Conservation (phyloP, 2,888 invertebrate species). For the Cheilosia vernalis region DNA sequence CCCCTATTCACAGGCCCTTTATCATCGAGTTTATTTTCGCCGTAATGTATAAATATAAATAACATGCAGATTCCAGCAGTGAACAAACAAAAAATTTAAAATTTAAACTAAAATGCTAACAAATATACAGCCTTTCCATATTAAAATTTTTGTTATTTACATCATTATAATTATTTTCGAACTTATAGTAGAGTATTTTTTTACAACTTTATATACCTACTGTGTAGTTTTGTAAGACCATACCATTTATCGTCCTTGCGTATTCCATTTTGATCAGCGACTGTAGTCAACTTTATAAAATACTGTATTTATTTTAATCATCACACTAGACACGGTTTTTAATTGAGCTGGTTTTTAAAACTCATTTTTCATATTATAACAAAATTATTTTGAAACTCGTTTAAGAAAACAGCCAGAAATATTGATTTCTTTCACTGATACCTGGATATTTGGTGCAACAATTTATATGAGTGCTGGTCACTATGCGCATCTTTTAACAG, state of each 20-base stretch:
- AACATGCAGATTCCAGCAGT: no score
- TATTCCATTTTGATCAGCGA: conserved; percentile 67
- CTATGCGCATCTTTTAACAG: conserved; percentile 24
- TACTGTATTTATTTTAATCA: no score
- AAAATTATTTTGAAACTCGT: neutral
- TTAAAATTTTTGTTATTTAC: neutral
- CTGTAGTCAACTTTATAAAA: neutral
- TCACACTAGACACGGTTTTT: neutral
- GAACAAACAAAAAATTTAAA: no score
- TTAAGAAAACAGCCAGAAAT: neutral
- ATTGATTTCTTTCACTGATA: conserved; percentile 46
- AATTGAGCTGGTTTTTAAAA: neutral
- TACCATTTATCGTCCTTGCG: conserved; percentile 71
- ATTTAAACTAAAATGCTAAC: no score
- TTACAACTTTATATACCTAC: neutral
- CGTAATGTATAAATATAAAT: no score
- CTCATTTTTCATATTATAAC: no score
- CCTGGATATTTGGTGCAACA: conserved; percentile 62
- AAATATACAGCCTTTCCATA: no score
- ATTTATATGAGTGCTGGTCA: conserved; percentile 40
- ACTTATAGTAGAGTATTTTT: neutral
- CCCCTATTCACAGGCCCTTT: no score
- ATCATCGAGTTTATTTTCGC: no score
- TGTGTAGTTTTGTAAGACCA: neutral
- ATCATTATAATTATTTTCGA: neutral